Percentiles rank a stretch among this genome's conserved stretches.
These are phyloP conservation scores for Drosophila arizonae DNA, from an alignment of 1,140 invertebrate species.

Conservation along the genomic window DNA sequence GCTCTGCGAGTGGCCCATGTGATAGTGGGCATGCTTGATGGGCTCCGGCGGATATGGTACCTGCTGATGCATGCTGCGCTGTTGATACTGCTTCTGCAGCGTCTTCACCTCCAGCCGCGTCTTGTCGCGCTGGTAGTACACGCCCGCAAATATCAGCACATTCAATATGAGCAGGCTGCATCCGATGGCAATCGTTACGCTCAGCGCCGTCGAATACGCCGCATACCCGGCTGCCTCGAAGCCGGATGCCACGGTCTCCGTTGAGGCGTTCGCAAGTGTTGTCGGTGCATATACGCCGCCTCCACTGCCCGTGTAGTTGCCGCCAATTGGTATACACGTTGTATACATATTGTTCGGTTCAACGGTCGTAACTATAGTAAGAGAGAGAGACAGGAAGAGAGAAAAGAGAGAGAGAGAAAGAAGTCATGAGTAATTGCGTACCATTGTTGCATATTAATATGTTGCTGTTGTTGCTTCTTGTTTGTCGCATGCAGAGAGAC, in stretches of 20 bases:
- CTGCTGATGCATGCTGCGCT: constrained; percentile 87
- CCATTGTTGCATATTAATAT: constrained; percentile 49
- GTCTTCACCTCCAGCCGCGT: constrained; percentile 92
- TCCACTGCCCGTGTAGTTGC: constrained; percentile 82
- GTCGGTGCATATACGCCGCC: constrained; percentile 83
- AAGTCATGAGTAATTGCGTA: neutral
- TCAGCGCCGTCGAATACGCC: constrained; percentile 93
- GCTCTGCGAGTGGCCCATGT: constrained; percentile 87
- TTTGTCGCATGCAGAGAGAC: constrained; percentile 1
- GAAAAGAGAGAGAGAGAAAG: constrained; percentile 4
- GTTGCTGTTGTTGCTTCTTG: constrained; percentile 26
- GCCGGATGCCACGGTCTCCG: constrained; percentile 88
- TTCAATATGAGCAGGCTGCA: constrained; percentile 95
- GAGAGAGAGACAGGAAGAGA: constrained; percentile 23
- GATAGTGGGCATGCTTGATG: constrained; percentile 88
- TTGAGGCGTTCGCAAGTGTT: constrained; percentile 85
- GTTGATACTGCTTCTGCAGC: constrained; percentile 86
- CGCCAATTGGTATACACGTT: constrained; percentile 84
- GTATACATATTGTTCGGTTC: constrained; percentile 84
- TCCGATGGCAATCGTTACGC: constrained; percentile 96
- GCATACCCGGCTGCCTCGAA: constrained; percentile 93
- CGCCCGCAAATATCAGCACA: constrained; percentile 95
- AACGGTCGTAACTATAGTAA: constrained; percentile 84
- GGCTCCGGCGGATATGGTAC: constrained; percentile 88
- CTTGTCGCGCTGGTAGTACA: constrained; percentile 96